Conservation (phyloP, 2,113 vertebrate genomes). For the Reinhardtius hippoglossoides region DNA sequence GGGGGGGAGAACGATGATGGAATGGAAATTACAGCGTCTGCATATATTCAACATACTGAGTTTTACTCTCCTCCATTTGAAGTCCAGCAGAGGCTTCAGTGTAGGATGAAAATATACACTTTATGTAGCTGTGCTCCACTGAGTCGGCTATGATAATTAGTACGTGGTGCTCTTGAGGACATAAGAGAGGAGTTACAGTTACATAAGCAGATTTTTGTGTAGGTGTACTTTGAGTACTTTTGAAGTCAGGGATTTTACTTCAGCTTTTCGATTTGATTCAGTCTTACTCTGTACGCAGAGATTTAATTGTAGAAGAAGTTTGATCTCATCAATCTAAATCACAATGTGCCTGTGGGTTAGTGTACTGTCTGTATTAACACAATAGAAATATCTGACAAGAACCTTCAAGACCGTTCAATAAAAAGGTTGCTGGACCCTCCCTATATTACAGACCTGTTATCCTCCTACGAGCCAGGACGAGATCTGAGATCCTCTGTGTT, state of each 20-base stretch:
- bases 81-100: neutral
- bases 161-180: conserved; percentile 33
- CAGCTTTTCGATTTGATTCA: neutral
- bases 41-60: neutral
- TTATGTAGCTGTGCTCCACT: neutral
- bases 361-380: too few relatives aligned
- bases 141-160: conserved; percentile 26
- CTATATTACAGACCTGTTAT: too few relatives aligned
- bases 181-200: conserved; percentile 18
- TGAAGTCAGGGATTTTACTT: conserved; percentile 12
- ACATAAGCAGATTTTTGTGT: conserved; percentile 31
- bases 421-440: too few relatives aligned
- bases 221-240: conserved; percentile 35
- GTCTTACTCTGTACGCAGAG: neutral
- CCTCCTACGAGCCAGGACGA: too few relatives aligned
- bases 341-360: too few relatives aligned
- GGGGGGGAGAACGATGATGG: neutral
- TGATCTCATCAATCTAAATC: neutral
- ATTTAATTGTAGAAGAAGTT: neutral
- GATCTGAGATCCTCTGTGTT: too few relatives aligned
- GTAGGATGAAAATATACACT: neutral
- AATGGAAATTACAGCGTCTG: conserved; percentile 4
- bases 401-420: too few relatives aligned
- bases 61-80: neutral
- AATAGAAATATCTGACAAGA: too few relatives aligned